Conservation (phyloP, 2,797 vertebrate species). For the Gymnoscopelus microlampas region DNA sequence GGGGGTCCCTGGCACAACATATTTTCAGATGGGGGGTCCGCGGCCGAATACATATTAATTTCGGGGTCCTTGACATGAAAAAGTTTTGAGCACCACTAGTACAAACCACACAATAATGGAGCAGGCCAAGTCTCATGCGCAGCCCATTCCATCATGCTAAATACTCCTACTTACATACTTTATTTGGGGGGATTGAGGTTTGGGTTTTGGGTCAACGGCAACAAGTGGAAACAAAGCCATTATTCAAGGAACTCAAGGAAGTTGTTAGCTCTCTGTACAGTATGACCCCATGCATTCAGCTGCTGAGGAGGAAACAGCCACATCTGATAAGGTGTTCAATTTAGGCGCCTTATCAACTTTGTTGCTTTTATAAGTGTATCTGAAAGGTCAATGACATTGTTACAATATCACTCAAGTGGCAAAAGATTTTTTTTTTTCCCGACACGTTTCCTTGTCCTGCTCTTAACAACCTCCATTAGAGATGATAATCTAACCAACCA, state of each 20-base stretch:
- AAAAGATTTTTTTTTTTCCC: constrained; percentile 13
- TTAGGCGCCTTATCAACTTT: constrained; percentile 45
- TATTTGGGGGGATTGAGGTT: no score
- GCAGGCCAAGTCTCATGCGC: no score
- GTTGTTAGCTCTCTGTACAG: neutral
- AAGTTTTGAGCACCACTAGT: no score
- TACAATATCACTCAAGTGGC: constrained; percentile 25
- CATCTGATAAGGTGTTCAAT: constrained; percentile 49
- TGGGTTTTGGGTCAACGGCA: neutral
- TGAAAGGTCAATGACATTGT: constrained; percentile 50
- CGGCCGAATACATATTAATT: no score
- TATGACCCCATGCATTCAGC: constrained; percentile 16
- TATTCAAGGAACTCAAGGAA: constrained; percentile 27
- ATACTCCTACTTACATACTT: no score
- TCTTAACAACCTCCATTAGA: constrained; percentile 49
- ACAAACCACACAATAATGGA: no score
- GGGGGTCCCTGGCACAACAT: no score
- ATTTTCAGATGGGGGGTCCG: no score
- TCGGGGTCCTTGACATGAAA: no score
- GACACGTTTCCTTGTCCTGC: constrained; percentile 28
- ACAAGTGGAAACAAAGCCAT: constrained; percentile 14
- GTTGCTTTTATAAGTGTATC: constrained; percentile 50
- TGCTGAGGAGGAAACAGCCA: constrained; percentile 7
- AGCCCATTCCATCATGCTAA: no score
- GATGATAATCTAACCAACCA: constrained; percentile 49